Evolutionary conservation across 2,888 invertebrate species (phyloP).

Genomic region (Noctua janthina): DNA sequence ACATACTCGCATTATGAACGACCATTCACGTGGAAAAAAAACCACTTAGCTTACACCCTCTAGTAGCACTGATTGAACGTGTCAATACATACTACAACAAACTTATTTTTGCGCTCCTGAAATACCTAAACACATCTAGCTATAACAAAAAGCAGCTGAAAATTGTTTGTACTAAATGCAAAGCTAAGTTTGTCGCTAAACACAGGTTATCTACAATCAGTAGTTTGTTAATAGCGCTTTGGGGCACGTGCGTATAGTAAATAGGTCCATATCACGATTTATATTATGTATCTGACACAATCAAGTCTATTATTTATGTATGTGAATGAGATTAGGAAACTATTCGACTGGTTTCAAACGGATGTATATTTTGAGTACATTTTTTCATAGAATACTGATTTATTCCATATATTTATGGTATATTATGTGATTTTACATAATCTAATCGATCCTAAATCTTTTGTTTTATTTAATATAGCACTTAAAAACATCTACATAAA

Average conservation of each 20-base stretch:
- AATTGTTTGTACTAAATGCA: constrained; percentile 21
- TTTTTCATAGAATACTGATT: background rate
- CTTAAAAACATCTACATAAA: background rate
- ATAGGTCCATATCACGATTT: constrained; percentile 59
- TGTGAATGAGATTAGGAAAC: constrained; percentile 28
- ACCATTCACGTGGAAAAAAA: constrained; percentile 70
- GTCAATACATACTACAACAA: constrained; percentile 73
- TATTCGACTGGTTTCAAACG: constrained; percentile 20
- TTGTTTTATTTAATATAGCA: constrained; percentile 16
- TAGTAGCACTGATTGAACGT: constrained; percentile 76
- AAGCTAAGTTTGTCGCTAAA: constrained; percentile 63
- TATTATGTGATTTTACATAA: background rate
- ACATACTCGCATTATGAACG: constrained; percentile 62
- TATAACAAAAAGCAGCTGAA: constrained; percentile 20
- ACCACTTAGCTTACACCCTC: constrained; percentile 70
- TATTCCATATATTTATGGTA: background rate
- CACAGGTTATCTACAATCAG: constrained; percentile 79
- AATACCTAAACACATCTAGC: constrained; percentile 19
- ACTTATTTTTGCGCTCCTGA: constrained; percentile 57
- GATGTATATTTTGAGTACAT: constrained; percentile 3
- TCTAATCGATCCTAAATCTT: constrained; percentile 1
- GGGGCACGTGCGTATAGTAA: constrained; percentile 66
- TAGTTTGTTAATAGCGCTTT: constrained; percentile 71
- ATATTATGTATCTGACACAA: constrained; percentile 49
- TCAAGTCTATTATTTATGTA: constrained; percentile 40